A percentile compares a stretch with the other conserved stretches of the same genome.
phyloP scores from a whole-genome alignment of 2,797 vertebrate species.

The Acrossocheilus wenchowensis region DNA sequence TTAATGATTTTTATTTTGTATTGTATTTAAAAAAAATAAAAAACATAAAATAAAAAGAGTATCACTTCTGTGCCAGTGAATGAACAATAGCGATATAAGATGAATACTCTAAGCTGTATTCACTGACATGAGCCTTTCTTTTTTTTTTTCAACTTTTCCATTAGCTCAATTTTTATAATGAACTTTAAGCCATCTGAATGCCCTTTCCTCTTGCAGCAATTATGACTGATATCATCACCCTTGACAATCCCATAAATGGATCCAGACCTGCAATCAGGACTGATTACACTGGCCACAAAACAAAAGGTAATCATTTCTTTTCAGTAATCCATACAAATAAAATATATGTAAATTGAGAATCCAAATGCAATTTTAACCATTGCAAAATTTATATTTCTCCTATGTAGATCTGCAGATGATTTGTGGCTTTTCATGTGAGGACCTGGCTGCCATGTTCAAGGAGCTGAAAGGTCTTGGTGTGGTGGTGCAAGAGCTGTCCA shows the following conservation, averaged over 20 bases:
- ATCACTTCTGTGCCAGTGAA: not conserved
- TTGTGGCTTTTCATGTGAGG: conserved; percentile 96
- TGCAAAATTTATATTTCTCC: conserved; percentile 33
- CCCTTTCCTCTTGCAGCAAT: conserved; percentile 65
- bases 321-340: conserved; percentile 21
- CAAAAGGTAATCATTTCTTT: conserved; percentile 79
- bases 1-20: not conserved
- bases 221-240: conserved; percentile 81
- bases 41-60: not conserved
- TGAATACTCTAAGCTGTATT: not conserved
- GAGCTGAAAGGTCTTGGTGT: conserved; percentile 90
- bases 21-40: not conserved
- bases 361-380: not conserved
- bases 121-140: not conserved
- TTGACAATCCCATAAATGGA: conserved; percentile 91
- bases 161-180: conserved; percentile 32
- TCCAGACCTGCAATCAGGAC: conserved; percentile 96
- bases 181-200: conserved; percentile 29
- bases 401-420: conserved; percentile 86
- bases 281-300: conserved; percentile 95
- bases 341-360: not conserved
- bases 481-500: conserved; percentile 90
- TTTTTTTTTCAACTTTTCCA: not conserved
- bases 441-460: conserved; percentile 92
- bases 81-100: not conserved